Evolutionary conservation across 2,888 invertebrate genomes (phyloP), one percentile per base, ranked within the genome.

Genomic region (Bombylius major): DNA sequence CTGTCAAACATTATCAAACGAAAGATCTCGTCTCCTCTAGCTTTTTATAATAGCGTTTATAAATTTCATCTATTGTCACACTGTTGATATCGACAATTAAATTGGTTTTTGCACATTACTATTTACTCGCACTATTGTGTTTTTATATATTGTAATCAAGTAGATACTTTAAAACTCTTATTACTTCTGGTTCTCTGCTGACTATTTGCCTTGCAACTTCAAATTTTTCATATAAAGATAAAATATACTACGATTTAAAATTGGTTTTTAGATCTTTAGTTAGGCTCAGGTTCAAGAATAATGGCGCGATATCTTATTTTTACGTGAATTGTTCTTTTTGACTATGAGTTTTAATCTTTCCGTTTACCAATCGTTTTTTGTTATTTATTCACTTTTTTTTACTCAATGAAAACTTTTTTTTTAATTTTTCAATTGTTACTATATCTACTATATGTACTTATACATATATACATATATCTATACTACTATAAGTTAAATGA

Each of bases 1-100:
- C 39, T 42, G 39, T 42, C 39, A 42, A 42, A 42, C 12, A 11
- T 42, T 42, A 42, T 11, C 50, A 39, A 47, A 7, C 13, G 9
- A 50, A 47, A 50, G 34, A 47, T 55, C 48, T 36, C 31, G 7
- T 33, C 46, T 34, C 47, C 14, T 44, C 50, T 23, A 14, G 12
- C 46, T 47, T 45, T 49, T 11, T 23, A 31, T 51, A 55, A 55
- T 55, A 23, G 55, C 51, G 50, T 50, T 55, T 55, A 55, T 55
- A 55, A 55, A 55, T 55, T 55, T 55, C 50, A 55, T 55, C 50
- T 51, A 55, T 55, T 55, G 55, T 55, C 55, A 55, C 55, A 55
- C 51, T 50, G 13, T 46, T 51, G 46, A 54, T 55, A 55, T 55
- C 50, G 44, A 47, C 55, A 55, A 55, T 55, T 55, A 55, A 55